Conservation (phyloP, 2,888 invertebrate genomes). For the Andrena minutula region DNA sequence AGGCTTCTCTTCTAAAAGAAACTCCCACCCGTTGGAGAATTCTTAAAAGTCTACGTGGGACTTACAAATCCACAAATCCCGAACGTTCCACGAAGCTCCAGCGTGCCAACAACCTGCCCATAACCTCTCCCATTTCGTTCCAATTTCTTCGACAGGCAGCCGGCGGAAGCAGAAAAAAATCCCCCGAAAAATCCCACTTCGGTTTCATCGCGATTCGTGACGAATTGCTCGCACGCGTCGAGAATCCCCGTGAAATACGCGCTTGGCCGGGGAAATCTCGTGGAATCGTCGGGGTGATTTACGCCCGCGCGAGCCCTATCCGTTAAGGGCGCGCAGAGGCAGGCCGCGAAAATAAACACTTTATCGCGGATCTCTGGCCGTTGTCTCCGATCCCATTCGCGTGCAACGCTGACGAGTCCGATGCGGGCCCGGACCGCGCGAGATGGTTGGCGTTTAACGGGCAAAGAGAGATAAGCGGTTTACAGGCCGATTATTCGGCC, state of each 20-base stretch:
- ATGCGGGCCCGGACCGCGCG: slow-evolving; percentile 34
- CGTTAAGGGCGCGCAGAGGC: slow-evolving; percentile 23
- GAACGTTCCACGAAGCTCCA: not conserved
- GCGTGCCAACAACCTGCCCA: not conserved
- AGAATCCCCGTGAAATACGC: slow-evolving; percentile 44
- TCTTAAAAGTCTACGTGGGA: no score
- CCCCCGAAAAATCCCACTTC: slow-evolving; percentile 30
- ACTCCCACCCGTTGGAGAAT: no score
- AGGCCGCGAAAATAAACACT: slow-evolving; percentile 40
- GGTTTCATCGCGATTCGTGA: slow-evolving; percentile 33
- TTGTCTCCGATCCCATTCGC: slow-evolving; percentile 9
- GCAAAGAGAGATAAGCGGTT: slow-evolving; percentile 71
- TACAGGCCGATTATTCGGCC: slow-evolving; percentile 73
- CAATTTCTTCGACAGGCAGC: not conserved
- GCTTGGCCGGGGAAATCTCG: slow-evolving; percentile 46
- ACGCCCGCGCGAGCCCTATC: slow-evolving; percentile 8
- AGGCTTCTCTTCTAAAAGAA: no score
- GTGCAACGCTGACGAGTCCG: slow-evolving; percentile 39
- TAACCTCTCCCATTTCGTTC: not conserved
- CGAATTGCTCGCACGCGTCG: slow-evolving; percentile 27
- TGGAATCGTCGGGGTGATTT: slow-evolving; percentile 50
- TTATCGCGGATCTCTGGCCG: slow-evolving; percentile 14
- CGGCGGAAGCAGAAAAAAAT: not conserved
- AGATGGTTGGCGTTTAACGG: slow-evolving; percentile 71
- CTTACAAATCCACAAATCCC: not conserved